A percentile compares a stretch with the other conserved stretches of the same genome.
phyloP scores from a whole-genome alignment of 1,140 invertebrate genomes.

The Geopemphigus sp. region DNA sequence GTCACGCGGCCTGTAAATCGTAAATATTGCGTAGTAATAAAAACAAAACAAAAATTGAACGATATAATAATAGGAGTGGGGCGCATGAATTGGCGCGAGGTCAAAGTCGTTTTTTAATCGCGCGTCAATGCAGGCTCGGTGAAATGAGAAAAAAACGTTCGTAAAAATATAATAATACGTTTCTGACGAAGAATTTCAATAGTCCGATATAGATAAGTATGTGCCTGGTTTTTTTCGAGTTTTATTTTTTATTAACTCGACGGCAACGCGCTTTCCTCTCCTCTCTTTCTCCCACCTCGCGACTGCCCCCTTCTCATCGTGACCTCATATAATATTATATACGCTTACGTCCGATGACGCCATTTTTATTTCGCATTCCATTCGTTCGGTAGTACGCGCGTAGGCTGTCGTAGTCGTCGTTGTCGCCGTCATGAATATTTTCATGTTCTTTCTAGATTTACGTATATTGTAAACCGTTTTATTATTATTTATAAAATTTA shows the following conservation, averaged over 20 bases:
- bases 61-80: no score
- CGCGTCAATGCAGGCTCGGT: neutral
- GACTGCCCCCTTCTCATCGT: neutral
- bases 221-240: neutral
- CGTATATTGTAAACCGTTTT: no score
- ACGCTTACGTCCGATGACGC: slow-evolving; percentile 1
- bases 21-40: neutral
- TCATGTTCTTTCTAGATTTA: no score
- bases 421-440: no score
- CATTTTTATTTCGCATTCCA: slow-evolving; percentile 49
- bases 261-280: no score
- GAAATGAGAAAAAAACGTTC: neutral
- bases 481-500: no score
- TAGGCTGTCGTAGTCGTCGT: no score
- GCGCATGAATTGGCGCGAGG: slow-evolving; percentile 24
- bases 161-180: neutral
- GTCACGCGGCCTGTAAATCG: no score
- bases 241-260: no score
- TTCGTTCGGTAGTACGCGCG: neutral
- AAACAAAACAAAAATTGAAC: no score
- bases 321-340: slow-evolving; percentile 22
- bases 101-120: slow-evolving; percentile 3
- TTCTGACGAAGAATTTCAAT: neutral
- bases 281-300: neutral
- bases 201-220: no score